These are phyloP conservation scores for Chlorops oryzae DNA, from an alignment of 1,140 invertebrate species.

Conservation along the genomic window DNA sequence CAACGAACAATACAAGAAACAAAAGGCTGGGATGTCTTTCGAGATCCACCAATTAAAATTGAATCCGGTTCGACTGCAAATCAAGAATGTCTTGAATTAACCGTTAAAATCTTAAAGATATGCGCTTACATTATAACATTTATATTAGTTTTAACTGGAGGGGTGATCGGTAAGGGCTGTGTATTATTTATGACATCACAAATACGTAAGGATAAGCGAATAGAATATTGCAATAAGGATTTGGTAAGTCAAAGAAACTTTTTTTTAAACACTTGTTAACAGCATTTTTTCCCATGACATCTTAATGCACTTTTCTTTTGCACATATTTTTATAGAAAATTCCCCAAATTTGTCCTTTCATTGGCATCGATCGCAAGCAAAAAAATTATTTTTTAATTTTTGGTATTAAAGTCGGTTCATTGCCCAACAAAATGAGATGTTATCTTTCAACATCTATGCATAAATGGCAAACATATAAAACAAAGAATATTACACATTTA, in stretches of 20 bases:
- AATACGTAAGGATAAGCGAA: constrained; percentile 64
- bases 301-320: background rate
- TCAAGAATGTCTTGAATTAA: constrained; percentile 77
- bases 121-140: constrained; percentile 80
- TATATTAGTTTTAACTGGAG: constrained; percentile 71
- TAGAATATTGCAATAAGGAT: constrained; percentile 76
- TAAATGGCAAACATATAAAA: too few species aligned
- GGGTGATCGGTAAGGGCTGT: constrained; percentile 79
- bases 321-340: constrained; percentile 1
- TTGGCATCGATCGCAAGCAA: too few species aligned
- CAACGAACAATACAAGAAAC: constrained; percentile 78
- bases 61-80: constrained; percentile 84
- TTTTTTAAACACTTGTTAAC: background rate
- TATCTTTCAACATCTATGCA: too few species aligned
- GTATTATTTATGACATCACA: constrained; percentile 89
- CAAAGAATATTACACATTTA: too few species aligned
- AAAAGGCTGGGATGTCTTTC: constrained; percentile 94
- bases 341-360: background rate
- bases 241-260: constrained; percentile 56
- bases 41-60: constrained; percentile 78
- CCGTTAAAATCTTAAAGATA: constrained; percentile 79
- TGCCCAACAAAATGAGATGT: too few species aligned
- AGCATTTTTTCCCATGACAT: too few species aligned
- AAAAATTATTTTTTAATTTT: too few species aligned
- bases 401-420: too few species aligned